Evolutionary conservation across 1,140 invertebrate species (phyloP), one percentile per base, ranked within the genome.

Genomic region (Listronotus bonariensis): DNA sequence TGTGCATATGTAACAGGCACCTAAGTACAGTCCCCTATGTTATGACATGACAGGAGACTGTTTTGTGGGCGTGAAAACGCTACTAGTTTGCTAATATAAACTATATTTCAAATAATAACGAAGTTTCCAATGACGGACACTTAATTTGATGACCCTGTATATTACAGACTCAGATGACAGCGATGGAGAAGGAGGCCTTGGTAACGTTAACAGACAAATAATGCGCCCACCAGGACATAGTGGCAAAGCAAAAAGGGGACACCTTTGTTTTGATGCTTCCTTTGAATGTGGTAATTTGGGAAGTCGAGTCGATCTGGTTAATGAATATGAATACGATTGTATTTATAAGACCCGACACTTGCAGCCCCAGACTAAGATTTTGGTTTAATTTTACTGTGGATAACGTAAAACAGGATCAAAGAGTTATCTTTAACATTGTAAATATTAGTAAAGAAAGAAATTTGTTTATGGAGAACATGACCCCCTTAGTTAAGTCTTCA

Each of bases 341-440:
- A 8, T 99, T 93, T 81, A 89, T 99, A 40, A 82, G 97, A 48
- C 96, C 97, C 0, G 97, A 99, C 79, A 97, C 96, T 0, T 97
- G 95, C 77, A 95, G 95, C 78, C 95, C 96, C 0, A 84, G 93
- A 32, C 88, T 93, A 56, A 82, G 97, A 41, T 88, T 98, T 60
- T 99, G 96, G 96, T 99, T 98, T 78, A 97, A 99, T 79, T 99
- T 99, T 75, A 95, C 94, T 0, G 95, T 98, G 10, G 95, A 98
- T 78, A 99, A 99, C 81, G 93, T 95, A 0, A 90, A 92, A 67
- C 82, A 88, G 31, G 94, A 98, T 77, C 96, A 96, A 88, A 86
- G 94, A 68, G 95, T 98, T 1, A 91, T 99, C 66, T 98, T 99
- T 80, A 98, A 98, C 75, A 89, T 99, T 53, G 94, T 98, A 1